Conservation (phyloP, 64 coral and sea anemone genomes). For the Porites australiensis region DNA sequence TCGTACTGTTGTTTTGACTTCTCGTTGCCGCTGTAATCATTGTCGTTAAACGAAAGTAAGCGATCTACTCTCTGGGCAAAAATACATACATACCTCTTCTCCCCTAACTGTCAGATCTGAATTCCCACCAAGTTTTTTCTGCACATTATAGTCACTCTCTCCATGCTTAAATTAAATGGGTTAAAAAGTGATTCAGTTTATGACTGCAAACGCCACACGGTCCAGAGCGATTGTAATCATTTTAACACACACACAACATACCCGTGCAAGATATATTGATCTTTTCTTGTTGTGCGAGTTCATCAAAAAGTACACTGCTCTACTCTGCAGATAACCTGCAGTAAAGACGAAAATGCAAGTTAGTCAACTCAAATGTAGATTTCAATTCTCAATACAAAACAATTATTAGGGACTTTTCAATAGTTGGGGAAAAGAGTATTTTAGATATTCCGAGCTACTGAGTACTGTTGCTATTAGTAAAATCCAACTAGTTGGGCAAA, state of each 20-base stretch:
- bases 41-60: too few relatives aligned
- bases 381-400: not conserved
- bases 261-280: slow-evolving; percentile 91
- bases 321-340: slow-evolving; percentile 92
- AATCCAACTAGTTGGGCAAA: too few relatives aligned
- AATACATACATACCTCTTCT: slow-evolving; percentile 70
- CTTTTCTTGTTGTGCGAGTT: slow-evolving; percentile 88
- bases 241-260: slow-evolving; percentile 22
- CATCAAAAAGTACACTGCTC: slow-evolving; percentile 94
- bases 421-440: too few relatives aligned
- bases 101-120: slow-evolving; percentile 76
- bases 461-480: too few relatives aligned
- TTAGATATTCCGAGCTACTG: too few relatives aligned
- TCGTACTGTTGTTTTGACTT: too few relatives aligned
- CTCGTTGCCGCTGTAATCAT: too few relatives aligned
- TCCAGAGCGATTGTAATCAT: too few relatives aligned
- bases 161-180: slow-evolving; percentile 72
- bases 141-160: slow-evolving; percentile 70
- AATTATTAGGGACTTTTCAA: not conserved
- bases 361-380: not conserved
- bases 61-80: too few relatives aligned
- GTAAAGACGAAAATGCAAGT: not conserved
- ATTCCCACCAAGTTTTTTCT: slow-evolving; percentile 77
- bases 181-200: too few relatives aligned
- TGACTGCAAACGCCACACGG: too few relatives aligned